Evolutionary conservation across 2,888 invertebrate species (phyloP), one percentile per base, ranked within the genome.

Genomic region (Epiblema foenella): DNA sequence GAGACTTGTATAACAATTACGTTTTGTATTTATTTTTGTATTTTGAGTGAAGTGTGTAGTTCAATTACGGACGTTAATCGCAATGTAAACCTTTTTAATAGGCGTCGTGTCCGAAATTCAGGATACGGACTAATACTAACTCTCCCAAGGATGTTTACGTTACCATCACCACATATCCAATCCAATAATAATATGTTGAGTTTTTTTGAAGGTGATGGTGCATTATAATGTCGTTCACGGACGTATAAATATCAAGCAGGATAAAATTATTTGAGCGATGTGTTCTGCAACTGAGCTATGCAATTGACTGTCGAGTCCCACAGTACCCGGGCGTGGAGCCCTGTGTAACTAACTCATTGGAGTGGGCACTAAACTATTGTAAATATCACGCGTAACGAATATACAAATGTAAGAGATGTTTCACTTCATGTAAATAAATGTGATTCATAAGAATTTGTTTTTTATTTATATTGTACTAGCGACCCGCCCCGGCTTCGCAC

Each of bases 371-470:
- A 60, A 49, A 20, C 29, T 49, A 54, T 46, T 70, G 70, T 70
- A 69, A 65, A 70, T 70, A 70, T 59, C 65, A 70, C 65, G 65
- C 65, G 37, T 60, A 70, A 59, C 52, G 33, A 66, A 56, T 69
- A 69, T 54, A 65, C 59, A 56, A 20, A 20, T 70, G 59, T 70
- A 70, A 65, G 52, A 68, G 60, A 52, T 69, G 65, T 70, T 66
- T 70, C 70, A 70, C 70, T 71, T 71, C 71, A 71, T 67, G 67
- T 71, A 71, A 67, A 67, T 71, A 71, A 67, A 71, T 67, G 56
- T 71, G 66, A 67, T 67, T 62, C 67, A 62, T 39, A 67, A 56
- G 18, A 67, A 12, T 15, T n/a, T 49, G 29, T 24, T 33, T 63
- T 63, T 62, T 18, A 49, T n/a, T 59, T 57, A 18, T 5, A 49